phyloP scores from a whole-genome alignment of 2,113 vertebrate genomes.

The Callospermophilus lateralis region DNA sequence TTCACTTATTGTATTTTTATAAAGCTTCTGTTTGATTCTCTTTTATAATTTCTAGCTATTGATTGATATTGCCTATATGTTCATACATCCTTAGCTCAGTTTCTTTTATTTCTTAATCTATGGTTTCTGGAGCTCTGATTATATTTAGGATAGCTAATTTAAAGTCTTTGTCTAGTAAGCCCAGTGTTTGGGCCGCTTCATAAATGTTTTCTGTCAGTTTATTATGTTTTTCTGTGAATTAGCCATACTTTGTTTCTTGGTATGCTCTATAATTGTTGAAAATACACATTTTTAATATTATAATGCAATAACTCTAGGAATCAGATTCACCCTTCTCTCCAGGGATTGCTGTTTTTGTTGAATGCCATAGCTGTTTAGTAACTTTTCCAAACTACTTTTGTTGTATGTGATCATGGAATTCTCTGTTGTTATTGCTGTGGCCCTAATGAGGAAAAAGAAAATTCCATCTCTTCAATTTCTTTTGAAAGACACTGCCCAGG shows the following conservation, averaged over 20 bases:
- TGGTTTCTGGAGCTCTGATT: neutral
- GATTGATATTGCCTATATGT: neutral
- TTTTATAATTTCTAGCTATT: neutral
- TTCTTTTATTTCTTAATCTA: neutral
- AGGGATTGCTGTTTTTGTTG: neutral
- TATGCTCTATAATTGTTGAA: neutral
- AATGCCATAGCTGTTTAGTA: neutral
- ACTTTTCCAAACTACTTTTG: neutral
- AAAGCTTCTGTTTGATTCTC: neutral
- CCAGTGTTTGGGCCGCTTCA: neutral
- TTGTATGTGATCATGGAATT: neutral
- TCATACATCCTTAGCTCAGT: neutral
- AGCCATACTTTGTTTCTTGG: neutral
- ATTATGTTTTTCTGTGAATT: neutral
- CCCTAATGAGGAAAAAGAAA: neutral
- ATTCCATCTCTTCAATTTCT: neutral
- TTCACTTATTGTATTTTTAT: neutral
- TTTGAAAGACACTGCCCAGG: neutral
- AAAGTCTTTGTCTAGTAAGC: neutral
- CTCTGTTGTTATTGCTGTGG: neutral
- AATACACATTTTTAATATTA: neutral
- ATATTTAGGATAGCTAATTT: neutral
- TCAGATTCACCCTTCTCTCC: neutral
- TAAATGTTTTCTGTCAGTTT: neutral
- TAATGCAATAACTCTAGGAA: neutral